Evolutionary conservation across 2,888 invertebrate genomes (phyloP).

Genomic region (Drosophila antonietae): DNA sequence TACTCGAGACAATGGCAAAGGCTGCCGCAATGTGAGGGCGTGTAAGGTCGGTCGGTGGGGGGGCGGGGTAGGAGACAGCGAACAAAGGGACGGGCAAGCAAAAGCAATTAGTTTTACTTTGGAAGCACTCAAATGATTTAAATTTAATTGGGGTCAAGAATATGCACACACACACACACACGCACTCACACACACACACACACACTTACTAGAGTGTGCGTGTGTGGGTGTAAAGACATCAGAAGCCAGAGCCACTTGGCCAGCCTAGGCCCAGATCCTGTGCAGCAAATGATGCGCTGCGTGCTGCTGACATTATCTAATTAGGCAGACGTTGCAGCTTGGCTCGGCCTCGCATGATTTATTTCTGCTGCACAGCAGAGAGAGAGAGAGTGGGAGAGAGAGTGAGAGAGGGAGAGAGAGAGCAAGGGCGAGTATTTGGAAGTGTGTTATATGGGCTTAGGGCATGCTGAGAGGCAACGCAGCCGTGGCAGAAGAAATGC

Average conservation of each 20-base stretch:
- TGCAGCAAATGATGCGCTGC: constrained; percentile 55
- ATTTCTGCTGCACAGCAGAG: constrained; percentile 33
- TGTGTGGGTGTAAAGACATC: not conserved
- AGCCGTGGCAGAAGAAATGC: constrained; percentile 57
- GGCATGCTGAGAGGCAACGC: constrained; percentile 47
- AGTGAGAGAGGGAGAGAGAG: not conserved
- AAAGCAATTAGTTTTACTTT: constrained; percentile 79
- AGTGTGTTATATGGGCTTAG: not conserved
- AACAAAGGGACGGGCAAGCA: constrained; percentile 20
- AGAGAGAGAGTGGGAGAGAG: not conserved
- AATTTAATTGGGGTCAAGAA: constrained; percentile 80
- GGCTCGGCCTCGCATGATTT: constrained; percentile 53
- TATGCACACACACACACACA: constrained; percentile 19
- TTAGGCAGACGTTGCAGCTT: constrained; percentile 62
- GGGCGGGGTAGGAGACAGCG: not conserved
- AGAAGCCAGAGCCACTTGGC: constrained; percentile 18
- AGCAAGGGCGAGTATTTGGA: no score
- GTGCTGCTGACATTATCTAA: constrained; percentile 80
- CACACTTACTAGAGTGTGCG: not conserved
- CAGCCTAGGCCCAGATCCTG: constrained; percentile 15
- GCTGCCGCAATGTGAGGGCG: not conserved
- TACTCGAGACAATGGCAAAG: constrained; percentile 41
- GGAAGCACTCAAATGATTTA: constrained; percentile 74
- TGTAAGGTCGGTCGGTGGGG: not conserved
- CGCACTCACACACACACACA: no score